Base-by-base conservation (phyloP, 2,797 vertebrate genomes). In the Trematomus bernacchii region DNA sequence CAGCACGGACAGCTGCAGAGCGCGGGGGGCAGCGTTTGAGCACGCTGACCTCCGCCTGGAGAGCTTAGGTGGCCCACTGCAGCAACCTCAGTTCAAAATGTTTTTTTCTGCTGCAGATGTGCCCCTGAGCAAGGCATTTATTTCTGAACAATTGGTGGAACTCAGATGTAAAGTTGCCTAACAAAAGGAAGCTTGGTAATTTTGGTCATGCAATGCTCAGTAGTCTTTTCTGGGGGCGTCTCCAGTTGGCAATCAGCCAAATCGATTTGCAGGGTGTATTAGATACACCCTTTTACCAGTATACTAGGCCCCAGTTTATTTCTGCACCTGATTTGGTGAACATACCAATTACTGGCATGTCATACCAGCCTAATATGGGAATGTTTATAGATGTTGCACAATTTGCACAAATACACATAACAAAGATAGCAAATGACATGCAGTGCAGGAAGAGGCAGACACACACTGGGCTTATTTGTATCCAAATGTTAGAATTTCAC, bases 1-100 rank as follows among this genome's bases (percentile, higher is more conserved):
- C 87, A 89, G 47, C 30, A 0, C 23, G 40, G 87, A 93, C 94
- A 94, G 93, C 89, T 94, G 93, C 85, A 78, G 80, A 71, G 85
- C 84, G 84, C 7, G 43, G 76, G 77, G 76, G 83, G 70, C 68
- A 72, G 64, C 68, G 30, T 30, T 67, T 66, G 37, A 54, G 53
- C 63, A 64, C 59, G 5, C 60, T 63, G 86, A 81, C 73, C 86
- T 66, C 69, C 27, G n/a, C 66, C 76, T 77, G 61, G 48, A 10
- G 72, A 55, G 57, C 79, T 82, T 73, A 60, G 2, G 44, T 67
- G 76, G 53, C 74, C 82, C 85, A 50, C 47, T 58, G 14, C 16
- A 48, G 68, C 37, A 44, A 64, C 70, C 53, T 66, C 6, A n/a
- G 42, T 66, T 50, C 71, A 52, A 37, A 37, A 44, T 47, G 63